phyloP scores from a whole-genome alignment of 2,113 vertebrate genomes.

The Nicator chloris region DNA sequence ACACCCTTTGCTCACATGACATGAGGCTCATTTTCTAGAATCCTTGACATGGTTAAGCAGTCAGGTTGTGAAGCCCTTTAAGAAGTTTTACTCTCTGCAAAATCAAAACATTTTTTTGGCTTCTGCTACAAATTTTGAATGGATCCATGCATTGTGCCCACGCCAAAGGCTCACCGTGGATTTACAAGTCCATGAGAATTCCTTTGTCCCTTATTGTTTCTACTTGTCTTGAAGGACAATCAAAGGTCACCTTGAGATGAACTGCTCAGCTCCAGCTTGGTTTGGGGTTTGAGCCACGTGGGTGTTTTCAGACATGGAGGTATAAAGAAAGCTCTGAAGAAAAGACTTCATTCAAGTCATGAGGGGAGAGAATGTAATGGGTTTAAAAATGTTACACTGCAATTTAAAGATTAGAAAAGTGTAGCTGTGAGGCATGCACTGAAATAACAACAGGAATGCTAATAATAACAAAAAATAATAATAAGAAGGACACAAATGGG shows the following conservation, averaged over 20 bases:
- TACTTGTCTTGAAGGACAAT: neutral
- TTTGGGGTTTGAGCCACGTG: neutral
- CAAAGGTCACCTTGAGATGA: neutral
- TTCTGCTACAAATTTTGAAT: neutral
- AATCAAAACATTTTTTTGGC: neutral
- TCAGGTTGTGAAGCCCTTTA: neutral
- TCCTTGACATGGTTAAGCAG: neutral
- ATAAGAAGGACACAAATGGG: neutral
- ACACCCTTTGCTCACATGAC: neutral
- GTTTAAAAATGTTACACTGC: neutral
- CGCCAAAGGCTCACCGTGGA: neutral
- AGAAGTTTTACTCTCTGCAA: neutral
- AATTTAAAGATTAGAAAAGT: neutral
- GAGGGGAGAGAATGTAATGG: neutral
- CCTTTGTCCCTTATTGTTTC: neutral
- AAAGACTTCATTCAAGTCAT: neutral
- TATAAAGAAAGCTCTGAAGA: neutral
- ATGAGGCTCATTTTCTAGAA: neutral
- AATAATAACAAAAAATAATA: neutral
- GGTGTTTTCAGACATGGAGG: neutral
- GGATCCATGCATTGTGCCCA: neutral
- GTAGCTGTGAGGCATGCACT: neutral
- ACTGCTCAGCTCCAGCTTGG: neutral
- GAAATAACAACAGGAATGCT: neutral
- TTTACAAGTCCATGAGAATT: neutral